phyloP scores from a whole-genome alignment of 1,140 invertebrate species.

The Dendrolimus punctatus region DNA sequence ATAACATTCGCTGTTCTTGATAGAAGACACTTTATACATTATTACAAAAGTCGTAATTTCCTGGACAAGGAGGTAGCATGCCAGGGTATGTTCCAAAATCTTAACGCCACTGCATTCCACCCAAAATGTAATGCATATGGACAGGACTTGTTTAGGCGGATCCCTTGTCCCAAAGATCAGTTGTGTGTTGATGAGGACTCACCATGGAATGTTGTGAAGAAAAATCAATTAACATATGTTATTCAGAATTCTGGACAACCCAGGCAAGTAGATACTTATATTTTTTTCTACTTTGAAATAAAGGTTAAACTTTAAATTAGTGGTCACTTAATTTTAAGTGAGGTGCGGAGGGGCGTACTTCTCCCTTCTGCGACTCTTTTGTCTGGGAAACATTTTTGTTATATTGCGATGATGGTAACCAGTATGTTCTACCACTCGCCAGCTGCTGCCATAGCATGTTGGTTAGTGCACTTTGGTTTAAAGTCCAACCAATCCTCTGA shows the following conservation, averaged over 20 bases:
- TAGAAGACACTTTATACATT: conserved; percentile 89
- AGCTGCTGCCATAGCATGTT: too few relatives aligned
- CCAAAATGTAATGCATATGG: conserved; percentile 84
- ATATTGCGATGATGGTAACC: too few relatives aligned
- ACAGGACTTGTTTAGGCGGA: conserved; percentile 88
- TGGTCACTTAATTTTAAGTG: too few relatives aligned
- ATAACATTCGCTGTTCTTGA: conserved; percentile 91
- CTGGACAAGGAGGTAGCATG: conserved; percentile 80
- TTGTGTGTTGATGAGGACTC: conserved; percentile 92
- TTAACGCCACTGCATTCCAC: conserved; percentile 89
- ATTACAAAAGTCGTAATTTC: conserved; percentile 84
- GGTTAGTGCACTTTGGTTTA: too few relatives aligned
- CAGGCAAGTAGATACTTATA: conserved; percentile 74
- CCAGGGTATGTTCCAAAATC: conserved; percentile 86
- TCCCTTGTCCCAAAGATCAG: conserved; percentile 86
- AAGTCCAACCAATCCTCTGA: too few relatives aligned
- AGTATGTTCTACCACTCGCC: too few relatives aligned
- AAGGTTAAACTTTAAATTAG: too few relatives aligned
- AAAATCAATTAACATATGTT: conserved; percentile 94
- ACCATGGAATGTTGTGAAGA: conserved; percentile 86
- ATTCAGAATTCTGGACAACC: conserved; percentile 91
- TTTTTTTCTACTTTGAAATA: too few relatives aligned
- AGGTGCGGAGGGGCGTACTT: too few relatives aligned
- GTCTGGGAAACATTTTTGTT: too few relatives aligned
- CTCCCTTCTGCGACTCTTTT: too few relatives aligned